Conservation (phyloP, 1,140 invertebrate species). For the Triops longicaudatus region DNA sequence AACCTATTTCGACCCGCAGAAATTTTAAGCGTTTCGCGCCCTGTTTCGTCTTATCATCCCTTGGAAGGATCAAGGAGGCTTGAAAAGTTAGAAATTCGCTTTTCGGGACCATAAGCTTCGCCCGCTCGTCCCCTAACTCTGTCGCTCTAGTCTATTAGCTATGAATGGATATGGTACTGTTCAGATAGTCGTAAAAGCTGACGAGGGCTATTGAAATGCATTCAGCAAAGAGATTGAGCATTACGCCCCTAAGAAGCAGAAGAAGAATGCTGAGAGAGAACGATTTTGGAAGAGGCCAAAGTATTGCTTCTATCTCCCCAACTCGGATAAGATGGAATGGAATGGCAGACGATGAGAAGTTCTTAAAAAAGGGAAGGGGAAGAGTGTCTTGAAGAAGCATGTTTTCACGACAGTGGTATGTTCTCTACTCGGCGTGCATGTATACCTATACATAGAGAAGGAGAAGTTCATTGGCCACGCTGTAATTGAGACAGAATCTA, state of each 20-base stretch:
- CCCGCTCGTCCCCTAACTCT: neutral
- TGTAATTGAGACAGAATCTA: neutral
- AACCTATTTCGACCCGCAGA: neutral
- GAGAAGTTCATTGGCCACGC: neutral
- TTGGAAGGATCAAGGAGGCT: no score
- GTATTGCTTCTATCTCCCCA: neutral
- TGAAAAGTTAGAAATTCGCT: no score
- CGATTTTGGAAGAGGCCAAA: neutral
- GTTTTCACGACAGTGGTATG: neutral
- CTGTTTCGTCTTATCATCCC: neutral
- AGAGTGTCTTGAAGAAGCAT: neutral
- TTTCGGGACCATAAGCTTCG: no score
- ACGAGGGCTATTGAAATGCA: neutral
- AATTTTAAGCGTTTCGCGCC: neutral
- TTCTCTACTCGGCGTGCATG: neutral
- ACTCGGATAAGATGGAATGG: neutral
- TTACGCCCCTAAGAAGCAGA: neutral
- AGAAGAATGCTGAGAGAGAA: neutral
- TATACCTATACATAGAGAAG: neutral
- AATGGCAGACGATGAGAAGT: neutral
- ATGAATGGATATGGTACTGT: slow-evolving; percentile 3
- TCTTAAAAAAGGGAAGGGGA: neutral
- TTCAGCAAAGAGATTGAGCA: slow-evolving; percentile 7
- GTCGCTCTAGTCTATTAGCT: slow-evolving; percentile 11
- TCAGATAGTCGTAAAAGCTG: slow-evolving; percentile 12